Evolutionary conservation across 2,888 invertebrate genomes (phyloP).

Genomic region (Tipula helvola): DNA sequence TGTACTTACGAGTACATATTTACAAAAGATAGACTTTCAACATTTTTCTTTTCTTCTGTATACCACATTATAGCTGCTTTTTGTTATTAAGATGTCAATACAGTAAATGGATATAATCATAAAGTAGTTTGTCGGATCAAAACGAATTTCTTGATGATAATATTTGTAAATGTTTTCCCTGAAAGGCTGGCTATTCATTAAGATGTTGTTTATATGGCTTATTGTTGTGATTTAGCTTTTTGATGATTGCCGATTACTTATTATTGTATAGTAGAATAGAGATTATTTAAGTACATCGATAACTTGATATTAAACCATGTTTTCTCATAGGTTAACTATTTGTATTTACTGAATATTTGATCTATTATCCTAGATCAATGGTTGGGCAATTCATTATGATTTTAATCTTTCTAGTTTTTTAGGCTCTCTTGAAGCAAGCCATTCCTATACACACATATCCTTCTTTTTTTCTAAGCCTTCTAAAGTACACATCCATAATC

Average conservation of each 20-base stretch:
- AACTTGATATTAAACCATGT: no score
- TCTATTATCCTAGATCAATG: no score
- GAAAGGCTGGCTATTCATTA: background rate
- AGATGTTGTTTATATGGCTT: background rate
- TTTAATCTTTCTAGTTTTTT: no score
- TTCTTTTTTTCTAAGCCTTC: no score
- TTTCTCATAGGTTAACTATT: no score
- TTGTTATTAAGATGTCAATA: background rate
- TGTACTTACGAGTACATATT: background rate
- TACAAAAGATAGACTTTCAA: background rate
- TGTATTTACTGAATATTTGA: no score
- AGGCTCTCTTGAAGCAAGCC: no score
- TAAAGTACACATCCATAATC: no score
- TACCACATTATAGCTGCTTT: background rate
- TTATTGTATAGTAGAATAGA: no score
- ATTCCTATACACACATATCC: no score
- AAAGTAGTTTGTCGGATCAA: constrained; percentile 4
- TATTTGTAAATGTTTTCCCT: background rate
- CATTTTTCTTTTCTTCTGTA: background rate
- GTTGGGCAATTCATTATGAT: no score
- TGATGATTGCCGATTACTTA: background rate
- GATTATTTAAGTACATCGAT: no score
- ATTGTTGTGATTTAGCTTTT: background rate
- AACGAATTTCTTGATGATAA: background rate
- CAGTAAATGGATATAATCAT: background rate